Evolutionary conservation across 2,888 invertebrate species (phyloP), one percentile per base, ranked within the genome.

Genomic region (Serrognathus titanus): DNA sequence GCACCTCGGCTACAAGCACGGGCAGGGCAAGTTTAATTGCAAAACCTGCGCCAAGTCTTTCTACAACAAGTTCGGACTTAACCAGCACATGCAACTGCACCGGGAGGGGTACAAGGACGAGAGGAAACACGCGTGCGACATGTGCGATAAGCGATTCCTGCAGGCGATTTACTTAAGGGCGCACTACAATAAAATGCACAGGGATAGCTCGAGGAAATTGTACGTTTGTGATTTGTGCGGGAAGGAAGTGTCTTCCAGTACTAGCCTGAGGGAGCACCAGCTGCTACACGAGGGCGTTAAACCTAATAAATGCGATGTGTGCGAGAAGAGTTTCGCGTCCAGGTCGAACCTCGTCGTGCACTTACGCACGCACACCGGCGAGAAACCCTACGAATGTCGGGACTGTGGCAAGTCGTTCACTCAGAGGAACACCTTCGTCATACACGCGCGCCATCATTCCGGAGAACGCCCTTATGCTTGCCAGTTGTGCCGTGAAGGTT

Each of bases 401-500:
- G 12, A 52, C 3, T 61, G 61, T 24, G 59, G 51, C 5, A 59
- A 60, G 20, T 53, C 51, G 16, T 48, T 65, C 58, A 45, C 58
- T 47, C 16, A 59, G 80, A 64, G 71, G 78, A 20, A 78, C 79
- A 9, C 78, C 79, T 67, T 81, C 10, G 79, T 79, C 8, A 79
- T 80, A 52, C 81, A 81, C 61, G 46, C 59, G 55, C 48, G 63
- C 6, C 48, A 57, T n/a, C 62, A 63, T 36, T 55, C 57, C 4
- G 57, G 78, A 16, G 79, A 79, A 8, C 80, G 79, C 56, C 80
- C 77, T 43, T 80, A 76, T 59, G 79, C 78, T 50, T 84, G 83
- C 59, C 66, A 78, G 3, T 71, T 79, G 0, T 82, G 81, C 45
- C 61, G 78, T 0, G 66, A 73, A 37, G 75, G 66, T 0, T 81